Evolutionary conservation across 2,113 vertebrate genomes (phyloP).

Genomic region (Oxygymnocypris stewartii): DNA sequence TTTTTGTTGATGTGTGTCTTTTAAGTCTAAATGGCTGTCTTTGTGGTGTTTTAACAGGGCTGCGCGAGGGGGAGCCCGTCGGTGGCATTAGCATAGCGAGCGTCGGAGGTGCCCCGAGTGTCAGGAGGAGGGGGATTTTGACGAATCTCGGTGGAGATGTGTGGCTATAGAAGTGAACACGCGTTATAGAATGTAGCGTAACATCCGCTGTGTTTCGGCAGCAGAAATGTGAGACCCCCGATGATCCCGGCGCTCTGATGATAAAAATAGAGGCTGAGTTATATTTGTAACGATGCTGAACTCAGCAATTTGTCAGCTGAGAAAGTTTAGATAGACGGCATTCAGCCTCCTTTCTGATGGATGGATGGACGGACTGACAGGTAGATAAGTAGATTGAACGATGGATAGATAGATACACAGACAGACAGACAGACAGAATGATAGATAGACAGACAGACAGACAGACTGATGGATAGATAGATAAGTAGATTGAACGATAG

Average conservation of each 20-base stretch:
- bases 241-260: neutral
- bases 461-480: too few relatives aligned
- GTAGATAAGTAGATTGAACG: too few relatives aligned
- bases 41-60: conserved; percentile 59
- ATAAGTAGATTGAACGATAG: neutral
- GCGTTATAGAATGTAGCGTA: neutral
- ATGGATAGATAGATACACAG: too few relatives aligned
- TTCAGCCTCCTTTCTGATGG: neutral
- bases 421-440: too few relatives aligned
- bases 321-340: neutral
- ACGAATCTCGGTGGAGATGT: conserved; percentile 7
- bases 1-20: conserved; percentile 72
- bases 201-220: neutral
- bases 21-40: conserved; percentile 74
- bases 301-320: neutral
- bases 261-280: neutral
- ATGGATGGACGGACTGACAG: too few relatives aligned
- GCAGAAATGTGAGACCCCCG: neutral
- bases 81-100: conserved; percentile 28
- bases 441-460: too few relatives aligned
- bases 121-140: conserved; percentile 14
- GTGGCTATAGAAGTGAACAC: conserved; percentile 1
- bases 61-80: conserved; percentile 20
- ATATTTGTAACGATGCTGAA: neutral
- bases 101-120: neutral